Base-by-base conservation (phyloP, 2,113 vertebrate genomes). In the Chamaea fasciata region DNA sequence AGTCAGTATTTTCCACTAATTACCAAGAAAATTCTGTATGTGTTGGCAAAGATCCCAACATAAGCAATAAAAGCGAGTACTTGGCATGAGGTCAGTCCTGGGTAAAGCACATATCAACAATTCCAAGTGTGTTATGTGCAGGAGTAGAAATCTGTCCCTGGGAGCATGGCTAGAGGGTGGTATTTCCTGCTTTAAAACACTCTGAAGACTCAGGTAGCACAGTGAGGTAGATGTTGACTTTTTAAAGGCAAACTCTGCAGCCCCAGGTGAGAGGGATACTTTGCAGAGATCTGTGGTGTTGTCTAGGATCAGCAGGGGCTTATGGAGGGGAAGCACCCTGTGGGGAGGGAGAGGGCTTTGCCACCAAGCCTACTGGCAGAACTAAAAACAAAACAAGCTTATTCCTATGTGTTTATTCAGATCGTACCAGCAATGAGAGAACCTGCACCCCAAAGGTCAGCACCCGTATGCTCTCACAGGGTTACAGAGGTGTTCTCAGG, bases 1-100 rank as follows among this genome's bases (percentile, higher is more conserved):
- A 95, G n/a, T 69, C 62, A 14, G n/a, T 76, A 35, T 95, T 95
- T 96, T 95, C 89, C 83, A 84, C 69, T 96, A 87, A 94, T 95
- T 96, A 87, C 65, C 62, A 53, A 46, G 69, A 76, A 79, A 89
- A 84, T 56, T 28, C 31, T 60, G 9, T 79, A 23, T 63, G 28
- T 73, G 33, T 80, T 95, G 92, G 94, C 83, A 87, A 53, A 87
- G 30, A 46, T 87, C 67, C 91, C 84, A 69, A 19, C 10, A 2
- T 37, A 55, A 85, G 77, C 73, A 81, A 84, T 89, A 68, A 60
- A 92, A 91, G 52, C 21, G 31, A 9, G 1, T 57, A 13, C 57
- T 88, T 95, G 91, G 57, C 57, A 68, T 22, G 62, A 75, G 47
- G 77, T 94, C 87, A 79, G 77, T 37, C 44, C 70, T 0, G 1